Conservation (phyloP, 2,797 vertebrate species). For the Otus scops region DNA sequence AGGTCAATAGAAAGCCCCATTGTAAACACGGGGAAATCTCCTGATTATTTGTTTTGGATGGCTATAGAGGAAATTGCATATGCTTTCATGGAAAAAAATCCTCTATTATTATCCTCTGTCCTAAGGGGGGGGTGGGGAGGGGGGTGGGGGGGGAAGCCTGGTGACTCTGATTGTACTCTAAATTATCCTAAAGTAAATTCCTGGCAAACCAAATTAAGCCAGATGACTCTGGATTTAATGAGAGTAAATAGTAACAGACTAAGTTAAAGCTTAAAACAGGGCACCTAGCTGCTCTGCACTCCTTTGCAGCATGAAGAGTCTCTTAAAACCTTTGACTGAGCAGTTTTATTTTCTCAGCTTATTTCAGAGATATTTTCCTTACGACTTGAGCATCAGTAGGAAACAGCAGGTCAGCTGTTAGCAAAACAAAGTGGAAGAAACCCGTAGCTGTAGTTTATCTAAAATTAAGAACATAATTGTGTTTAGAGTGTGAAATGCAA, state of each 20-base stretch:
- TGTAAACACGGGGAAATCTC: slow-evolving; percentile 53
- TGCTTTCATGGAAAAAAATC: slow-evolving; percentile 33
- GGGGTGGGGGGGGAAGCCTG: neutral
- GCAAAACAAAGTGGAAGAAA: neutral
- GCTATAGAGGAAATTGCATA: slow-evolving; percentile 40
- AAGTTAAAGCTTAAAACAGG: neutral
- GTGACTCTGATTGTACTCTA: neutral
- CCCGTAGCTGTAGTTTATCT: neutral
- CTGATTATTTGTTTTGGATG: slow-evolving; percentile 63
- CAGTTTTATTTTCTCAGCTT: neutral
- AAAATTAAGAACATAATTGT: neutral
- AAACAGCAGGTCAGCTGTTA: neutral
- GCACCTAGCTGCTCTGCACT: neutral
- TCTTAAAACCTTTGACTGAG: neutral
- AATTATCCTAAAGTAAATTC: slow-evolving; percentile 25
- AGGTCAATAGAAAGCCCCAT: slow-evolving; percentile 42
- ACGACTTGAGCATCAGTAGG: neutral
- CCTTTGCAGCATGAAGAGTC: neutral
- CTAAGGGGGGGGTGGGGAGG: neutral
- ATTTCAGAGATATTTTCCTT: neutral
- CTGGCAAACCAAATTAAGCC: neutral
- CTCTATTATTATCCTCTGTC: slow-evolving; percentile 36
- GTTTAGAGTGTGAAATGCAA: neutral
- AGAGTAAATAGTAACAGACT: neutral
- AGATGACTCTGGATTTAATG: neutral